These are phyloP conservation scores for Miltochrista miniata DNA, from an alignment of 2,888 invertebrate genomes.

Conservation along the genomic window DNA sequence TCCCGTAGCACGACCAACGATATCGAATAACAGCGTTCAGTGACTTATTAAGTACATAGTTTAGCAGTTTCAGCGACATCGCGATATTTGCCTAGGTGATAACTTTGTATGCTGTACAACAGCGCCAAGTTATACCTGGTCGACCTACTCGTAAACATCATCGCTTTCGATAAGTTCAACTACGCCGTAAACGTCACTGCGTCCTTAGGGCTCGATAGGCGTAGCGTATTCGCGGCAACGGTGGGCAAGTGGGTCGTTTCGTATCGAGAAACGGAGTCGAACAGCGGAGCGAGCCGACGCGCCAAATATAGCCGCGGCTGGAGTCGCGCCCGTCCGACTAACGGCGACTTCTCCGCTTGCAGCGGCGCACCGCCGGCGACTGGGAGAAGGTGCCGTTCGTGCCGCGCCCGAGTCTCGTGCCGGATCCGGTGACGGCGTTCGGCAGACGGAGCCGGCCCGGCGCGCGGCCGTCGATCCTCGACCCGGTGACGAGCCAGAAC, in stretches of 20 bases:
- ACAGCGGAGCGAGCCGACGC: slow-evolving; percentile 77
- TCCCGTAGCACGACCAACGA: slow-evolving; percentile 42
- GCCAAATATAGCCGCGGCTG: slow-evolving; percentile 85
- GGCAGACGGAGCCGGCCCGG: slow-evolving; percentile 86
- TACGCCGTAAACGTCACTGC: slow-evolving; percentile 23
- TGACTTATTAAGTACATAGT: slow-evolving; percentile 32
- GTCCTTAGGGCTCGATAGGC: slow-evolving; percentile 31
- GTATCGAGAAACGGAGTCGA: slow-evolving; percentile 65
- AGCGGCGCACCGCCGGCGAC: slow-evolving; percentile 89
- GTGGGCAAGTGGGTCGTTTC: slow-evolving; percentile 74
- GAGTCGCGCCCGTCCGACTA: slow-evolving; percentile 76
- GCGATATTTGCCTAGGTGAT: slow-evolving; percentile 43
- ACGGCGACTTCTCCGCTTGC: slow-evolving; percentile 85
- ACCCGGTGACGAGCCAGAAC: slow-evolving; percentile 84
- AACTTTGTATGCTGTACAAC: slow-evolving; percentile 40
- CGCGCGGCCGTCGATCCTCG: slow-evolving; percentile 72
- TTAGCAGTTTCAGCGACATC: slow-evolving; percentile 13
- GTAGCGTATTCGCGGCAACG: slow-evolving; percentile 47
- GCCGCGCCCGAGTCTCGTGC: slow-evolving; percentile 92
- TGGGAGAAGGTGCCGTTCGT: slow-evolving; percentile 96
- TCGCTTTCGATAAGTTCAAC: slow-evolving; percentile 55
- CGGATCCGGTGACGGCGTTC: slow-evolving; percentile 93
- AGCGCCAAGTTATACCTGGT: no score
- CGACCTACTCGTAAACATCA: slow-evolving; percentile 68
- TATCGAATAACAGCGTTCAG: slow-evolving; percentile 28